Percentiles rank a stretch among this genome's conserved stretches.
Evolutionary conservation across 2,888 invertebrate species (phyloP).

Genomic region (Diplolepis rosae): DNA sequence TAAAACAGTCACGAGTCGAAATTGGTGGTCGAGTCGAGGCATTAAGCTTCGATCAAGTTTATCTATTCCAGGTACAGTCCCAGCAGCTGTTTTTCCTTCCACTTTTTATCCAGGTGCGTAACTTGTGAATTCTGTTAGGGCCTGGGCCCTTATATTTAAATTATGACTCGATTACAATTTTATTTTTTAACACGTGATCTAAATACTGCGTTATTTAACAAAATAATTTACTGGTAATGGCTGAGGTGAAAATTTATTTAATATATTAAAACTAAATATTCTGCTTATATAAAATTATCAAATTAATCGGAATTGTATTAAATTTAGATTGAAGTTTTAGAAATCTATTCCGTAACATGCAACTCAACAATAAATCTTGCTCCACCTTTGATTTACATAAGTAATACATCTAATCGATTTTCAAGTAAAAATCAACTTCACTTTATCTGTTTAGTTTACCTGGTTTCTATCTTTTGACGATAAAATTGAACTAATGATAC

Average conservation of each 20-base stretch:
- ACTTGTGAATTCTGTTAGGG: not conserved
- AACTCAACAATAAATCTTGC: not conserved
- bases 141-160: not conserved
- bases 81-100: not conserved
- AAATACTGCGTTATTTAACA: too few species aligned
- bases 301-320: too few species aligned
- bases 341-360: too few species aligned
- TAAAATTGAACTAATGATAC: slow-evolving; percentile 26
- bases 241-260: too few species aligned
- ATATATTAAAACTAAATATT: too few species aligned
- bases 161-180: too few species aligned
- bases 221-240: too few species aligned
- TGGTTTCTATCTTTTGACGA: slow-evolving; percentile 5
- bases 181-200: too few species aligned
- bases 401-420: not conserved
- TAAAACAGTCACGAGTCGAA: not conserved
- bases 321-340: too few species aligned
- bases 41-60: not conserved
- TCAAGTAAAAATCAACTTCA: not conserved
- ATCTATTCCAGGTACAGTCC: not conserved
- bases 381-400: not conserved
- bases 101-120: not conserved
- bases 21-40: not conserved
- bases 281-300: too few species aligned
- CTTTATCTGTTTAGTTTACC: not conserved